phyloP scores from a whole-genome alignment of 2,113 vertebrate species.

The Tinamus guttatus region DNA sequence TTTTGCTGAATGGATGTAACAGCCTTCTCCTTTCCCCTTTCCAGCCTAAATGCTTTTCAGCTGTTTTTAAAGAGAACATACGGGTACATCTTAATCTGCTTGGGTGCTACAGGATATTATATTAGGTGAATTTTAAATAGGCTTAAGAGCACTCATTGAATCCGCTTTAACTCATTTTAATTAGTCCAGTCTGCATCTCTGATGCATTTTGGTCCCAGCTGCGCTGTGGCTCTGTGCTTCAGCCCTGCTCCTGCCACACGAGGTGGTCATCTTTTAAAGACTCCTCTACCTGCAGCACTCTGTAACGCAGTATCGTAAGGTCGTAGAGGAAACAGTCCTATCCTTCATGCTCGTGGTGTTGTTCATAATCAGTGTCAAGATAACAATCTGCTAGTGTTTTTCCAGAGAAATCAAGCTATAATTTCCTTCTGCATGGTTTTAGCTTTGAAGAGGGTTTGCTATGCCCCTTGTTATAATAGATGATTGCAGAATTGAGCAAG shows the following conservation, averaged over 20 bases:
- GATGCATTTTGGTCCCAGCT: not conserved
- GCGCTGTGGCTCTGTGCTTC: not conserved
- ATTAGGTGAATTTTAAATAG: not conserved
- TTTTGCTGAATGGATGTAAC: not conserved
- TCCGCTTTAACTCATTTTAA: not conserved
- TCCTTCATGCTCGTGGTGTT: not conserved
- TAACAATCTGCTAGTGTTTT: slow-evolving; percentile 44
- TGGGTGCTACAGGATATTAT: not conserved
- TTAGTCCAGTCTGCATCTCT: not conserved
- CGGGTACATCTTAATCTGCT: not conserved
- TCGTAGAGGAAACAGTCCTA: not conserved
- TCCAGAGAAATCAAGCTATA: slow-evolving; percentile 18
- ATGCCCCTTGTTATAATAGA: slow-evolving; percentile 15
- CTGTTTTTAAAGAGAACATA: not conserved
- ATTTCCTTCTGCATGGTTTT: slow-evolving; percentile 25
- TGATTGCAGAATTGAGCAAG: not conserved
- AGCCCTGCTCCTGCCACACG: not conserved
- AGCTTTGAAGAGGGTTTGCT: slow-evolving; percentile 29
- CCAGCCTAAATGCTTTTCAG: not conserved
- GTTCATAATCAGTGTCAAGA: slow-evolving; percentile 14
- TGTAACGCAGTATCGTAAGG: not conserved
- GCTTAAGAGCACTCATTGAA: not conserved
- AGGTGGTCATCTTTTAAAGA: not conserved
- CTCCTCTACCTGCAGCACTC: not conserved
- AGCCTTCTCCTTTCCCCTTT: not conserved